Base-by-base conservation (phyloP, 1,140 invertebrate species). In the Agrypnia vestita region DNA sequence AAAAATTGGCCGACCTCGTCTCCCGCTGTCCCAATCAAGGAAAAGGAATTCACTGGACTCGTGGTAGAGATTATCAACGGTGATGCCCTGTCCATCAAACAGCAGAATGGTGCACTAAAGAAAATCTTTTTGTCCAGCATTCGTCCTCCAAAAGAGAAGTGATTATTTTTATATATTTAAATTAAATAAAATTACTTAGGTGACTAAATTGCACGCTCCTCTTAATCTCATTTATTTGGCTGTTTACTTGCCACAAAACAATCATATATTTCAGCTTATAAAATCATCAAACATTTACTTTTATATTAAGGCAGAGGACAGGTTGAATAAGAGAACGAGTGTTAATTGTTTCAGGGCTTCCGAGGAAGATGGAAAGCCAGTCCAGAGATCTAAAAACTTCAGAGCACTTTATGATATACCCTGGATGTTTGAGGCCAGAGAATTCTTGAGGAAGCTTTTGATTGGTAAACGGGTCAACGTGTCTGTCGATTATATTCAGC, bases 101-200 rank as follows among this genome's bases (percentile, higher is more conserved):
- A 94, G 13, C 88, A 92, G 1, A 95, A 95, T 85, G 95, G 94
- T 35, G 91, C 93, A 55, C 88, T 92, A 1, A 97, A 97, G 86
- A 99, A 99, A 90, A 94, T 99, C 15, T 99, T 99, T 88, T 91
- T 99, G 47, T 95, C 98, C 15, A 98, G 97, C 84, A 96, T 99
- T 84, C 92, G 97, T 84, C 96, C 98, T 69, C 98, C 98, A 74
- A 93, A 95, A 90, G 92, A 94, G 90, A 89, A 89, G 89, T 90
- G 74, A 86, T 84, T 82, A 76, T 78, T 44, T 75, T 56, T 75
- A 53, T 35, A 35, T 62, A 62, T 62, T 12, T 1, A 56, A 17
- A 15, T 3, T 56, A 56, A 4, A 3, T 6, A n/a, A n/a, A n/a
- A n/a, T n/a, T n/a, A n/a, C n/a, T n/a, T n/a, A n/a, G n/a, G n/a